Conservation (phyloP, 1,140 invertebrate genomes). For the Microplitis mediator region DNA sequence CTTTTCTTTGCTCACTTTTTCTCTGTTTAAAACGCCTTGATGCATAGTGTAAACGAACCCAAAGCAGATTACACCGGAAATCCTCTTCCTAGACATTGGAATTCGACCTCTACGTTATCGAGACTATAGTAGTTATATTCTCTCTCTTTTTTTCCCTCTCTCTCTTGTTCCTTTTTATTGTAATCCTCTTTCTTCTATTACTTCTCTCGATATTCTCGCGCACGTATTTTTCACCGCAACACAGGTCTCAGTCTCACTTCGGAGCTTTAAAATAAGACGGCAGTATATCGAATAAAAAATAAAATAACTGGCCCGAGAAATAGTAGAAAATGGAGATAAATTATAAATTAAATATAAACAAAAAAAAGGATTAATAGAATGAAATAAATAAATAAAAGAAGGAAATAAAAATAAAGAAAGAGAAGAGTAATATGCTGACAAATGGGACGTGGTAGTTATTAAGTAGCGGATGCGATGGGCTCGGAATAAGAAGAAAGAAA, state of each 20-base stretch:
- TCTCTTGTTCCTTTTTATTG: too few relatives aligned
- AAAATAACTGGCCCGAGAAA: background rate
- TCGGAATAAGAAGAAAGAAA: conserved; percentile 64
- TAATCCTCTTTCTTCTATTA: too few relatives aligned
- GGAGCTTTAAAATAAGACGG: too few relatives aligned
- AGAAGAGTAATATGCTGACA: conserved; percentile 27
- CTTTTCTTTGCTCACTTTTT: background rate
- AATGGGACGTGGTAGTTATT: conserved; percentile 53
- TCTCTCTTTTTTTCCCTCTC: too few relatives aligned
- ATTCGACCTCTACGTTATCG: conserved; percentile 8
- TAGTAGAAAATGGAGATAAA: background rate
- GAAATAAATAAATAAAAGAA: background rate
- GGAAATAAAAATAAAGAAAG: conserved; percentile 2
- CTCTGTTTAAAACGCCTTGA: background rate
- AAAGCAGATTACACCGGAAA: conserved; percentile 12
- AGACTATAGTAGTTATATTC: too few relatives aligned
- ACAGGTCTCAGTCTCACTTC: too few relatives aligned
- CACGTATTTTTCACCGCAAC: too few relatives aligned
- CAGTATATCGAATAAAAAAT: background rate
- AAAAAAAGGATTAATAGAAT: background rate
- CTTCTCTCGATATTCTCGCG: too few relatives aligned
- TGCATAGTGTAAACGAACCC: background rate
- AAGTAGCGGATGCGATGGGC: conserved; percentile 58
- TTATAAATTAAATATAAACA: background rate
- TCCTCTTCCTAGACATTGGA: conserved; percentile 1